Conservation (phyloP, 2,113 vertebrate genomes). For the Rhea americana region DNA sequence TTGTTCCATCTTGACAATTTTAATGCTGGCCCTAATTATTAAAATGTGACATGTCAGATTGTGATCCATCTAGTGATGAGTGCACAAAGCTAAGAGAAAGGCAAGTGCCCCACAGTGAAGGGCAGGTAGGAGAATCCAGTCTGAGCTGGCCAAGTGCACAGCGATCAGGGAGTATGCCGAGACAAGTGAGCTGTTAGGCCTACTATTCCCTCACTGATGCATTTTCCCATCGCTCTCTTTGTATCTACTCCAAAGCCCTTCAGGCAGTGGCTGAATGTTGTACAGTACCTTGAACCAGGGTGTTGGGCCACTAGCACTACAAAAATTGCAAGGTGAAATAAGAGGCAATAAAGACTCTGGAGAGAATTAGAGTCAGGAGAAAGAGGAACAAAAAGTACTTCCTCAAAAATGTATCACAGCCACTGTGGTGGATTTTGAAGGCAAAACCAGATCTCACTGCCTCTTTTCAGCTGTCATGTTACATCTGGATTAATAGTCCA, state of each 20-base stretch:
- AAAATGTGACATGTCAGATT: background rate
- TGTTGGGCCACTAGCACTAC: background rate
- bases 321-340: background rate
- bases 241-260: background rate
- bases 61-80: background rate
- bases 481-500: background rate
- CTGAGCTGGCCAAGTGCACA: background rate
- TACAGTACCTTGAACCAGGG: background rate
- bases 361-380: background rate
- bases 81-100: background rate
- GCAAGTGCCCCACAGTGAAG: background rate
- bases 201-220: background rate
- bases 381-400: background rate
- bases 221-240: background rate
- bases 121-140: constrained; percentile 7
- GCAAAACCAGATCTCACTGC: background rate
- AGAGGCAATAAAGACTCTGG: background rate
- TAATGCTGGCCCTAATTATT: background rate
- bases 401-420: background rate
- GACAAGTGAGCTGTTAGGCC: background rate
- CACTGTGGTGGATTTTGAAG: background rate
- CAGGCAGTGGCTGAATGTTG: background rate
- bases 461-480: background rate
- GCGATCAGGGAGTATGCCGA: background rate
- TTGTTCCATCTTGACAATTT: background rate